Evolutionary conservation across 1,140 invertebrate species (phyloP), one percentile per base, ranked within the genome.

Genomic region (Psix sp.): DNA sequence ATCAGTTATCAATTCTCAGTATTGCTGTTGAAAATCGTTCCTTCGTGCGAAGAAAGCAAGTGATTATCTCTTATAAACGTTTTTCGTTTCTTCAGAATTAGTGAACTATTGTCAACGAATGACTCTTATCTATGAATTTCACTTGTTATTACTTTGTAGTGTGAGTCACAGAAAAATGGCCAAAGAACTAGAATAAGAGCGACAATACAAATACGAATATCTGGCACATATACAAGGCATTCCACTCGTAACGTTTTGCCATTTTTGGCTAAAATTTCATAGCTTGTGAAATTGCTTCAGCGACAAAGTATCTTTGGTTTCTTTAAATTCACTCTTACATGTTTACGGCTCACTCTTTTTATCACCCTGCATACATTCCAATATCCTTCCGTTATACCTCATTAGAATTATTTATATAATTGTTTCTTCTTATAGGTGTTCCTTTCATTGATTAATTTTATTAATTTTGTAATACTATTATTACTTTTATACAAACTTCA

Each of bases 221-320:
- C 83, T 84, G 81, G 82, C 83, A 83, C 79, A 79, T 83, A 76
- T 82, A 83, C 80, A 86, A 84, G 81, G 82, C 82, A 83, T 83
- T 74, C 77, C 74, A 82, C 76, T 83, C 78, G 79, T 84, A 74
- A 82, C 77, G 40, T 77, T 82, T 60, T 70, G 72, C 77, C 68
- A 35, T 49, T 74, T 74, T 67, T n/a, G n/a, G 60, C 59, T 70
- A 65, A 71, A 51, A 75, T 43, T 71, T 76, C 51, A 45, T 71
- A 56, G 46, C 43, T 62, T 31, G 42, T 70, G 39, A 38, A 40
- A 60, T 72, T 51, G 48, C 56, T 52, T 46, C 26, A 59, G 35
- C 39, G 26, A 15, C 26, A 35, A 2, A 24, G 21, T 46, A 60
- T 52, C 48, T 62, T 56, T 52, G 46, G 48, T 62, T 16, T 62